Percentiles rank a stretch among this genome's conserved stretches.
Evolutionary conservation across 2,113 vertebrate genomes (phyloP).

Genomic region (Emydura subglobosa): DNA sequence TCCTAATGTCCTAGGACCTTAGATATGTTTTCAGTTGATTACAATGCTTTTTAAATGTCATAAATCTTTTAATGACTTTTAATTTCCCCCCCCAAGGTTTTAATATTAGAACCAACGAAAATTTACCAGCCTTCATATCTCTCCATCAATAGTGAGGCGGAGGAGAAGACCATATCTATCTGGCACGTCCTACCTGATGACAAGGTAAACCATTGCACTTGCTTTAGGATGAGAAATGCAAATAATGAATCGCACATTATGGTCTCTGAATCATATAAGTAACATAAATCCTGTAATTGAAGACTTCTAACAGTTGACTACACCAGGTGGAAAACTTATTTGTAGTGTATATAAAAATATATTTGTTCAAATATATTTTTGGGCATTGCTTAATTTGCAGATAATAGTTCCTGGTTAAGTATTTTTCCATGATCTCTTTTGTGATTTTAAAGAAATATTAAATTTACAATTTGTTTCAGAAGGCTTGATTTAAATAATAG

Average conservation of each 20-base stretch:
- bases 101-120: conserved; percentile 98
- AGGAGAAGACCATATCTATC: conserved; percentile 95
- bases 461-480: not conserved
- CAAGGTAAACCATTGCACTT: conserved; percentile 81
- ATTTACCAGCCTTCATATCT: conserved; percentile 97
- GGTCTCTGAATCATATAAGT: not conserved
- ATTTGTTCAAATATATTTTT: not conserved
- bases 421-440: not conserved
- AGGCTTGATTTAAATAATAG: not conserved
- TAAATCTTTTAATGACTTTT: not conserved
- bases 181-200: conserved; percentile 97
- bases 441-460: not conserved
- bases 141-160: conserved; percentile 96
- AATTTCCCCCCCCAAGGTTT: conserved; percentile 82
- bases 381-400: not conserved
- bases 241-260: not conserved
- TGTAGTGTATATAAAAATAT: not conserved
- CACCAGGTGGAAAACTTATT: not conserved
- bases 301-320: not conserved
- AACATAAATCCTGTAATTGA: not conserved
- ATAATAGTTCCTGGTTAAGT: not conserved
- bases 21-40: not conserved
- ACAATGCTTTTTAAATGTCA: not conserved
- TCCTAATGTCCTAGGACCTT: not conserved
- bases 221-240: not conserved